Evolutionary conservation across 2,113 vertebrate species (phyloP).

Genomic region (Melanerpes aurifrons): DNA sequence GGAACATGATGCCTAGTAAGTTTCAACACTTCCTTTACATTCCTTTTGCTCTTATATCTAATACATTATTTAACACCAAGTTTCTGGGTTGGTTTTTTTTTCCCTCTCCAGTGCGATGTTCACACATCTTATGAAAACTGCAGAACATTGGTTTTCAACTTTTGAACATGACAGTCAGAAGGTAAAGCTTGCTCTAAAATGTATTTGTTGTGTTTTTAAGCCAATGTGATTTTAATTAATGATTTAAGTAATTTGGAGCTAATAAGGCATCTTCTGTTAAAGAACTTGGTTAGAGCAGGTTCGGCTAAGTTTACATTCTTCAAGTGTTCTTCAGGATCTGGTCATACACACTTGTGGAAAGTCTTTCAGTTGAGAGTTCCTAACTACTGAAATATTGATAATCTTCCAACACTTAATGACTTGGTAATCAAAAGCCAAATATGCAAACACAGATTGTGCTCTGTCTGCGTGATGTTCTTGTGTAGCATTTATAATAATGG

Average conservation of each 20-base stretch:
- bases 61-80: constrained; percentile 26
- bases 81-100: constrained; percentile 46
- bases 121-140: constrained; percentile 84
- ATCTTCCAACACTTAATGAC: no score
- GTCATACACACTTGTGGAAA: neutral
- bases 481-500: neutral
- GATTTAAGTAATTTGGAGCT: neutral
- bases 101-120: constrained; percentile 80
- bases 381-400: neutral
- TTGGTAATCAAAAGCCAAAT: neutral
- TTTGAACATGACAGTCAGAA: constrained; percentile 84
- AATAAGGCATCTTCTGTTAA: neutral
- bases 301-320: neutral
- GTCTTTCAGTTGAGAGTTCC: neutral
- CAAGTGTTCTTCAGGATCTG: neutral
- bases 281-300: neutral
- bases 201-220: neutral
- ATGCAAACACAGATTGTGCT: neutral
- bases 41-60: neutral
- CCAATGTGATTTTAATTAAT: neutral
- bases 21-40: constrained; percentile 66
- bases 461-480: neutral
- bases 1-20: constrained; percentile 98
- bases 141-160: constrained; percentile 86
- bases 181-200: constrained; percentile 70